Evolutionary conservation across 2,797 vertebrate genomes (phyloP).

Genomic region (Denticeps clupeoides): DNA sequence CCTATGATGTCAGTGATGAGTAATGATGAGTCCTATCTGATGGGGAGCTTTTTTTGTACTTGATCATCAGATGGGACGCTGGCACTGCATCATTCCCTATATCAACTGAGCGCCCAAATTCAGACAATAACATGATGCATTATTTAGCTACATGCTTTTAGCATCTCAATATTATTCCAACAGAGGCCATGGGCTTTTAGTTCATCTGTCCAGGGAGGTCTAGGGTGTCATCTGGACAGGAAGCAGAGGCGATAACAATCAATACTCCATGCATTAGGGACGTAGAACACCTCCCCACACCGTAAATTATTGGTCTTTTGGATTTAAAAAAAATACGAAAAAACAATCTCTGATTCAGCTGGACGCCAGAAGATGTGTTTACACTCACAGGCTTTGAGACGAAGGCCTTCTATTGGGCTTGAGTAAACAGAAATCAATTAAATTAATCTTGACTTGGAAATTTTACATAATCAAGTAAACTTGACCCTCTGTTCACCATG

Average conservation of each 20-base stretch:
- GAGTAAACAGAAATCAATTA: slow-evolving; percentile 23
- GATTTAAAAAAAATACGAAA: too few relatives aligned
- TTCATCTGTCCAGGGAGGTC: slow-evolving; percentile 20
- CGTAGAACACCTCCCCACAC: slow-evolving; percentile 9
- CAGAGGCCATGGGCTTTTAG: slow-evolving; percentile 26
- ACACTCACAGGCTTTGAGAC: slow-evolving; percentile 8
- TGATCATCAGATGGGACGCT: not conserved
- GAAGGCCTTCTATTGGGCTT: slow-evolving; percentile 8
- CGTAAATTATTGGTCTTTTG: slow-evolving; percentile 17
- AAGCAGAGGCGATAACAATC: slow-evolving; percentile 32
- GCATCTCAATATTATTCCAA: slow-evolving; percentile 21
- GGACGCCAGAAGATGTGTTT: slow-evolving; percentile 5
- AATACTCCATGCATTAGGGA: slow-evolving; percentile 31
- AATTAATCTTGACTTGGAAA: slow-evolving; percentile 17
- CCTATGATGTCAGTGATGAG: too few relatives aligned
- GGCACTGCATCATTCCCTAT: not conserved
- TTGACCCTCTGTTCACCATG: not conserved
- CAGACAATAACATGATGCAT: slow-evolving; percentile 14
- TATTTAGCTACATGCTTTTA: slow-evolving; percentile 23
- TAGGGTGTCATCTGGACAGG: slow-evolving; percentile 32
- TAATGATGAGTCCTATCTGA: too few relatives aligned
- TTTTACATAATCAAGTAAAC: too few relatives aligned
- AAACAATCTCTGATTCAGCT: slow-evolving; percentile 16
- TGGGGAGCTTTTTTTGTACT: not conserved
- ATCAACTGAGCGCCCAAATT: slow-evolving; percentile 4